Evolutionary conservation across 2,888 invertebrate genomes (phyloP).

Genomic region (Phrixothrix hirtus): DNA sequence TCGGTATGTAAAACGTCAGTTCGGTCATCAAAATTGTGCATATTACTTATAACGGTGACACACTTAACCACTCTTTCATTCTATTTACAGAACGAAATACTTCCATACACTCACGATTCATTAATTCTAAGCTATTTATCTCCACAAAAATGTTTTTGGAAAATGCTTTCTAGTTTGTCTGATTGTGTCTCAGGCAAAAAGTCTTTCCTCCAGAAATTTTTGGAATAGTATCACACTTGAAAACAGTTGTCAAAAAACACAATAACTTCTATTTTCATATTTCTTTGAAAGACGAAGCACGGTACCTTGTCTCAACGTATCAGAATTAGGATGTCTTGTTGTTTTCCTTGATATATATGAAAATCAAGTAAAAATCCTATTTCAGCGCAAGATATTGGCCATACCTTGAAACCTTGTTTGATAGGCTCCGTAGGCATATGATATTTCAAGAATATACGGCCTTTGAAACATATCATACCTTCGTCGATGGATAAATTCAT

Average conservation of each 20-base stretch:
- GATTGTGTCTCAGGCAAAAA: constrained; percentile 44
- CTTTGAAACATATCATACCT: constrained; percentile 23
- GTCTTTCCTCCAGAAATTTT: constrained; percentile 30
- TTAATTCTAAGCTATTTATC: too few species aligned
- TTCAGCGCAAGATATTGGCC: constrained; percentile 32
- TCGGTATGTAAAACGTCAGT: constrained; percentile 32
- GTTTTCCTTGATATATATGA: constrained; percentile 36
- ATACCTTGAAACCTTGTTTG: constrained; percentile 35
- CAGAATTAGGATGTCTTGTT: constrained; percentile 16
- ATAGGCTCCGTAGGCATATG: constrained; percentile 35
- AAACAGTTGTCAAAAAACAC: constrained; percentile 30
- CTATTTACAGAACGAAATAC: too few species aligned
- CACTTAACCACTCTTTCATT: too few species aligned
- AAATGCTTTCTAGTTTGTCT: too few species aligned
- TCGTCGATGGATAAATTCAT: constrained; percentile 23
- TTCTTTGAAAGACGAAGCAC: constrained; percentile 33
- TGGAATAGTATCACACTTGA: constrained; percentile 37
- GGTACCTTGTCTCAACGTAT: constrained; percentile 37
- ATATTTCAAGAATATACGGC: constrained; percentile 25
- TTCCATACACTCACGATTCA: too few species aligned
- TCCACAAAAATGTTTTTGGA: too few species aligned
- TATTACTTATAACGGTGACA: too few species aligned
- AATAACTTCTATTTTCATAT: constrained; percentile 33
- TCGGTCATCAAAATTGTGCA: too few species aligned
- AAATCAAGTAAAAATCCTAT: constrained; percentile 33